Conservation (phyloP, 2,797 vertebrate species). For the Merluccius polli region DNA sequence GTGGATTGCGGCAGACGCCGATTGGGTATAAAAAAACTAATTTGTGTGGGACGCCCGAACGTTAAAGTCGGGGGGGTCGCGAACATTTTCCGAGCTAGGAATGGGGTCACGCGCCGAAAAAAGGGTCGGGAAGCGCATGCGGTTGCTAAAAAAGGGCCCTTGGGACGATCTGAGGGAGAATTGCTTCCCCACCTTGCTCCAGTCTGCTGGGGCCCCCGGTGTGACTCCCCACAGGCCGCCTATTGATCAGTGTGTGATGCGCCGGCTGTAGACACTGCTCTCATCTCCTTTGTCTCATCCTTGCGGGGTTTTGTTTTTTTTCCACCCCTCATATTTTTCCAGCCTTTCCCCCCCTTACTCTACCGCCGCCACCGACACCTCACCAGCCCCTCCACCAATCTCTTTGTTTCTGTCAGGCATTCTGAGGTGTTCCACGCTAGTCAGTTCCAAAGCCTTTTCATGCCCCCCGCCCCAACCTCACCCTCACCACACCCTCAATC, state of each 20-base stretch:
- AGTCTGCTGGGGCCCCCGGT: constrained; percentile 29
- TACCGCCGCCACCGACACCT: too few species aligned
- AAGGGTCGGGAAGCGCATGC: too few species aligned
- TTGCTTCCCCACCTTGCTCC: constrained; percentile 39
- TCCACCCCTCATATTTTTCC: neutral
- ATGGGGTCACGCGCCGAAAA: too few species aligned
- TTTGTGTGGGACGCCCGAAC: too few species aligned
- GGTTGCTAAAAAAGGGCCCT: constrained; percentile 14
- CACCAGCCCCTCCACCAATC: neutral
- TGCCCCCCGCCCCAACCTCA: constrained; percentile 19
- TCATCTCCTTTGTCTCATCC: constrained; percentile 41
- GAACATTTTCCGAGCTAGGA: too few species aligned
- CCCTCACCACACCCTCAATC: too few species aligned
- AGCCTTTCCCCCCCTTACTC: neutral
- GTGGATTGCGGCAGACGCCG: too few species aligned
- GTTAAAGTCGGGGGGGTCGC: too few species aligned
- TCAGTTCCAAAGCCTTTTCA: constrained; percentile 47
- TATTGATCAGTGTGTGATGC: constrained; percentile 56
- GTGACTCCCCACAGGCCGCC: constrained; percentile 43
- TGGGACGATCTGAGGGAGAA: constrained; percentile 19
- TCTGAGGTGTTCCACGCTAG: constrained; percentile 55
- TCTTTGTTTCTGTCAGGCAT: constrained; percentile 39
- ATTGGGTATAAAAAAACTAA: too few species aligned
- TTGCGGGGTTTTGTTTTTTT: neutral
- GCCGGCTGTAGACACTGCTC: constrained; percentile 41